Evolutionary conservation across 2,888 invertebrate genomes (phyloP).

Genomic region (Psylliodes chrysocephalus): DNA sequence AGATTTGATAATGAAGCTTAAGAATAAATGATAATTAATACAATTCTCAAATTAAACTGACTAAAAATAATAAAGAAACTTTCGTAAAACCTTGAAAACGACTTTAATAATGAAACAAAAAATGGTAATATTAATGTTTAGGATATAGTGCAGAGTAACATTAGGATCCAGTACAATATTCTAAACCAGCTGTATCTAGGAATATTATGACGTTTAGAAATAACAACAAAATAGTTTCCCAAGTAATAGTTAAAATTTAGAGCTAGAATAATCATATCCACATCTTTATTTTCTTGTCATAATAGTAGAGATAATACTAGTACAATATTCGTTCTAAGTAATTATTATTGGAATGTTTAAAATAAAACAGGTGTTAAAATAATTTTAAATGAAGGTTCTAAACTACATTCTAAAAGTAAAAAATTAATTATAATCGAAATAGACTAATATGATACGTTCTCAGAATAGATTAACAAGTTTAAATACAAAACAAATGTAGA

Average conservation of each 20-base stretch:
- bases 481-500: no score
- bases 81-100: neutral
- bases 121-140: neutral
- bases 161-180: slow-evolving; percentile 13
- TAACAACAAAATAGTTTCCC: slow-evolving; percentile 2
- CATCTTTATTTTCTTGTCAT: neutral
- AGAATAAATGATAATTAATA: no score
- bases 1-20: no score
- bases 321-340: slow-evolving; percentile 29
- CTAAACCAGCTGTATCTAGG: slow-evolving; percentile 4
- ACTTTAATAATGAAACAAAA: neutral
- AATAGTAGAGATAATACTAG: slow-evolving; percentile 12
- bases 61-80: no score
- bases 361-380: slow-evolving; percentile 17
- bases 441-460: no score
- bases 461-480: no score
- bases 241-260: slow-evolving; percentile 11
- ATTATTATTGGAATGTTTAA: slow-evolving; percentile 6
- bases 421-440: no score
- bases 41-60: no score
- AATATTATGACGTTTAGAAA: slow-evolving; percentile 16
- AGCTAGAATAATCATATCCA: slow-evolving; percentile 1
- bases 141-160: neutral
- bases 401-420: neutral
- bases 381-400: neutral